A percentile compares a stretch with the other conserved stretches of the same genome.
These are phyloP conservation scores for Spodoptera picta DNA, from an alignment of 2,888 invertebrate species.

Conservation along the genomic window DNA sequence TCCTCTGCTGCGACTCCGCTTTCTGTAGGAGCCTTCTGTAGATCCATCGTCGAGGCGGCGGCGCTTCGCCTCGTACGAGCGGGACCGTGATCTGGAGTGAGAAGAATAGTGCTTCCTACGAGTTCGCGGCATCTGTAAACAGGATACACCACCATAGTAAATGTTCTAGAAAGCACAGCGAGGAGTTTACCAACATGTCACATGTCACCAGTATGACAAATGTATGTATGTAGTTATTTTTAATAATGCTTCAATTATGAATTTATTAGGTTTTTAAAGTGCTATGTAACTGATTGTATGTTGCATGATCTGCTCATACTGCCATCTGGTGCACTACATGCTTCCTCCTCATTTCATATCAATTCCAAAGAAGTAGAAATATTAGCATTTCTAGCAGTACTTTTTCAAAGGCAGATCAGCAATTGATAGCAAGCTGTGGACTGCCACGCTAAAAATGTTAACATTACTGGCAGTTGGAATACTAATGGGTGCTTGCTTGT, in stretches of 20 bases:
- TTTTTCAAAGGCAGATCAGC: conserved; percentile 31
- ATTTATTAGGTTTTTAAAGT: conserved; percentile 2
- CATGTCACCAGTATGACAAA: conserved; percentile 54
- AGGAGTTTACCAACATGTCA: conserved; percentile 33
- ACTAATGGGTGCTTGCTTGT: conserved; percentile 55
- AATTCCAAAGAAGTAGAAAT: conserved; percentile 49
- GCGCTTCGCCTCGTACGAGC: conserved; percentile 91
- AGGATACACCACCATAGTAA: conserved; percentile 35
- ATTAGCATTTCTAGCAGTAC: conserved; percentile 54
- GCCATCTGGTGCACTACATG: conserved; percentile 27
- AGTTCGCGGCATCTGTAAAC: conserved; percentile 94
- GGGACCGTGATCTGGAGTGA: conserved; percentile 88
- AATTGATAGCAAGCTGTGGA: conserved; percentile 45
- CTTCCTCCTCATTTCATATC: conserved; percentile 29
- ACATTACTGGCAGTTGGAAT: conserved; percentile 48
- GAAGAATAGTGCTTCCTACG: conserved; percentile 94
- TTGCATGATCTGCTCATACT: conserved; percentile 34
- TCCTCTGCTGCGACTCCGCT: conserved; percentile 84
- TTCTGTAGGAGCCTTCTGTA: conserved; percentile 82
- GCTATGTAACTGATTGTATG: conserved; percentile 6
- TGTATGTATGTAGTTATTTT: conserved; percentile 35
- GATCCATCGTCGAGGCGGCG: conserved; percentile 90
- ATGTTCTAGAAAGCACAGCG: neutral
- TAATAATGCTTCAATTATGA: conserved; percentile 21
- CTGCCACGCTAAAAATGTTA: conserved; percentile 52